Evolutionary conservation across 2,888 invertebrate genomes (phyloP).

Genomic region (Beris chalybata): DNA sequence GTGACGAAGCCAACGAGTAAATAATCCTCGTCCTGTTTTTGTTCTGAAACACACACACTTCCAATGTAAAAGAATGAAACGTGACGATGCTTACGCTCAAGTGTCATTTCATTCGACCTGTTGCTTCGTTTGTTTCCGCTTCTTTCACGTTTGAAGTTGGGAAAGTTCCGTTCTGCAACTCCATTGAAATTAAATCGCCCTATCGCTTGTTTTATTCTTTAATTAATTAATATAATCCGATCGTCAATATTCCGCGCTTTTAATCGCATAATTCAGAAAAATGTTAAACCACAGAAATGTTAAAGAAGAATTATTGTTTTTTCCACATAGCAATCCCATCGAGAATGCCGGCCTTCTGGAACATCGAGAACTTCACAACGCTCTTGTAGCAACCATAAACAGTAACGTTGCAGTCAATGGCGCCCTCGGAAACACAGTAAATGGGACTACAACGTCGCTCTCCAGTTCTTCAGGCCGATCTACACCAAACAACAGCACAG

Average conservation of each 20-base stretch:
- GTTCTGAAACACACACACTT: too few relatives aligned
- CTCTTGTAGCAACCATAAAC: constrained; percentile 60
- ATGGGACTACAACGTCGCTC: constrained; percentile 58
- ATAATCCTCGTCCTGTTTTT: too few relatives aligned
- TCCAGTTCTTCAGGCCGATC: constrained; percentile 73
- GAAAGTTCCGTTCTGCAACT: not conserved
- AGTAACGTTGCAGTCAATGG: constrained; percentile 54
- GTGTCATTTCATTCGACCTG: constrained; percentile 26
- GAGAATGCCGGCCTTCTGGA: constrained; percentile 55
- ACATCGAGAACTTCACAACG: constrained; percentile 54
- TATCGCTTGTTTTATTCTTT: too few relatives aligned
- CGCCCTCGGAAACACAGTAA: constrained; percentile 47
- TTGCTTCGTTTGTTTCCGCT: constrained; percentile 12
- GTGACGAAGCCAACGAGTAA: too few relatives aligned
- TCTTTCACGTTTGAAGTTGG: not conserved
- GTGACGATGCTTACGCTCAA: too few relatives aligned
- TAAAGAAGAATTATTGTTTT: constrained; percentile 40
- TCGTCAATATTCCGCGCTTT: too few relatives aligned
- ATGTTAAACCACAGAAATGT: constrained; percentile 33
- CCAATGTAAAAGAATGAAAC: too few relatives aligned
- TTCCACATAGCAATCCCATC: constrained; percentile 62
- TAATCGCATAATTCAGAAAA: not conserved
- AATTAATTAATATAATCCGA: too few relatives aligned
- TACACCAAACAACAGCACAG: constrained; percentile 67
- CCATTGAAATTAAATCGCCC: not conserved